Evolutionary conservation across 2,113 vertebrate genomes (phyloP), one percentile per base, ranked within the genome.

Genomic region (Macaca mulatta): DNA sequence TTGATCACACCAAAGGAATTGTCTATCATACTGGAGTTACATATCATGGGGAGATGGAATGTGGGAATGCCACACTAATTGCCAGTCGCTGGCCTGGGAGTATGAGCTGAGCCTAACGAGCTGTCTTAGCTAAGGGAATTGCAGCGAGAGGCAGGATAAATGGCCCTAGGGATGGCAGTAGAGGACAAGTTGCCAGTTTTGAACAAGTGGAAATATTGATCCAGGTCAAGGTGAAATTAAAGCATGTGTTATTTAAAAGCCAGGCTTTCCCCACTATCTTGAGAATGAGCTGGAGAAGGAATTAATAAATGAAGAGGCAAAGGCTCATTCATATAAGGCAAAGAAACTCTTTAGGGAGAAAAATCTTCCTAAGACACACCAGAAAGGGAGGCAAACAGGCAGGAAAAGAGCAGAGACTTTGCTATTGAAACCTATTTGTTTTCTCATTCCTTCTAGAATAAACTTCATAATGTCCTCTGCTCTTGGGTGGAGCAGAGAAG

Each of bases 151-250:
- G 3, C 0, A 13, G 3, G 69, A 57, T 67, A 78, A 55, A 35
- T 52, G 88, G 25, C 8, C 3, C 3, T 14, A 38, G 35, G 55
- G 45, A 35, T 82, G 86, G n/a, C 6, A 18, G 22, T 0, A 50
- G 70, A 61, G 70, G 27, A 72, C 35, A 64, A 55, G 40, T 45
- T 70, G 23, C 18, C 45, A 40, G 17, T 79, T 77, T 78, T 50
- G 52, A 89, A 90, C 75, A 79, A 75, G 94, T 90, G 57, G 84
- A 93, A 75, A 82, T 79, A 94, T 57, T 50, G 84, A 96, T 61
- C 30, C 43, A 72, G 92, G 55, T 35, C 45, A 72, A 27, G 27
- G 92, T 6, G 45, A 93, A 84, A 48, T 67, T n/a, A 85, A 95
- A 87, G 27, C 18, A 1, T 67, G 25, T 70, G 89, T 50, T 89